Evolutionary conservation across 2,888 invertebrate genomes (phyloP), one percentile per base, ranked within the genome.

Genomic region (Sialis fuliginosa): DNA sequence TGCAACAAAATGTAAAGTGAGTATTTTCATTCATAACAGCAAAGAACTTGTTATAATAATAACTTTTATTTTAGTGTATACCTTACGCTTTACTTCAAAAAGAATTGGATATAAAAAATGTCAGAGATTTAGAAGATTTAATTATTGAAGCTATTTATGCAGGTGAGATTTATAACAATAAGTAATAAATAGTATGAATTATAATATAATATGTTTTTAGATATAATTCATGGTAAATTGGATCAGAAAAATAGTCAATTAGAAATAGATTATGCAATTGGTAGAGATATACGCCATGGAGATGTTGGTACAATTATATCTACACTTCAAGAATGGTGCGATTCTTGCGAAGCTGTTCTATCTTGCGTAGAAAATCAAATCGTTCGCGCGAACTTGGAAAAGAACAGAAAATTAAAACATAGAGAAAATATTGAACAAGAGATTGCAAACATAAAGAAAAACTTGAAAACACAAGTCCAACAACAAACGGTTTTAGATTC

Each of bases 101-200:
- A 60, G 92, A 96, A 62, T 66, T 96, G 48, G 89, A 89, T 58
- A 84, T 96, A 42, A 81, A 83, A 56, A 91, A 92, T 70, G 85
- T 95, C 4, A 75, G 96, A 54, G 89, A 93, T 61, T 68, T 97
- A 51, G 96, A 97, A 67, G 96, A 96, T 69, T 73, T 96, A 47
- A 95, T 96, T 50, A 96, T 97, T 58, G 96, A 96, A 72, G 93
- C 93, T n/a, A 89, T 96, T 59, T 96, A 96, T 71, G 89, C 92
- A 53, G 88, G 88, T 82, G 59, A 59, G 61, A 52, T 39, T 42
- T 47, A 3, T 42, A n/a, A 40, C 13, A 6, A 12, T 40, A n/a
- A n/a, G n/a, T n/a, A 5, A 33, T 31, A 42, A 31, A 33, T 52
- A 22, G 2, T 22, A 22, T 22, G 2, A 22, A 22, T 22, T 22